Evolutionary conservation across 2,888 invertebrate genomes (phyloP), one percentile per base, ranked within the genome.

Genomic region (Spisula solida): DNA sequence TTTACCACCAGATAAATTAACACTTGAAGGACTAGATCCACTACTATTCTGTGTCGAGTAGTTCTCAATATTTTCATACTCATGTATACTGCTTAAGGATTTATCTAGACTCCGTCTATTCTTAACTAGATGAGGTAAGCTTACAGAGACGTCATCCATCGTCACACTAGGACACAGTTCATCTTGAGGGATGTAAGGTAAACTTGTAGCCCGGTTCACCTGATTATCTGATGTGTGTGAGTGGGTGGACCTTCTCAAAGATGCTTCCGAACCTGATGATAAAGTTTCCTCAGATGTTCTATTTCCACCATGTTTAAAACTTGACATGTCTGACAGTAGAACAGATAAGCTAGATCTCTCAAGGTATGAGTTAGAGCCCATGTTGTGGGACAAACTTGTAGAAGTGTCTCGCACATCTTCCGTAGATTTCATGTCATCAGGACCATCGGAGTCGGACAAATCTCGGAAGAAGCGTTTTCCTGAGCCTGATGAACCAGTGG

Each of bases 291-390:
- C 90, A 0, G 92, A 92, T 6, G 85, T 82, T 66, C 85, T 79
- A 0, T 79, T 70, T 14, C 84, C 86, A 66, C 88, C 86, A 80
- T 81, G 34, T 41, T 81, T 85, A 75, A 90, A 90, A 79, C 87
- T 91, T 14, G 93, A 93, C 75, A 88, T 86, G 51, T 91, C 91
- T 20, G 91, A 92, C n/a, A 91, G 60, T 16, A 88, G 70, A 10
- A 88, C 91, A 20, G 91, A 91, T 47, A 91, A 81, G 60, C 92
- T 92, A 66, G 91, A 91, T 47, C 85, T 87, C 48, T 93, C 93
- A 70, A 88, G 81, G 70, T 78, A 84, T 0, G 75, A 56, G 55
- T 87, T 89, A 16, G 70, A 60, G n/a, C 84, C 81, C 10, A 47
- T 85, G 34, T 82, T 78, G 14, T 51, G 70, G 18, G 90, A 89